A percentile compares a stretch with the other conserved stretches of the same genome.
phyloP scores from a whole-genome alignment of 2,797 vertebrate genomes.

The Cyprinodon diabolis region DNA sequence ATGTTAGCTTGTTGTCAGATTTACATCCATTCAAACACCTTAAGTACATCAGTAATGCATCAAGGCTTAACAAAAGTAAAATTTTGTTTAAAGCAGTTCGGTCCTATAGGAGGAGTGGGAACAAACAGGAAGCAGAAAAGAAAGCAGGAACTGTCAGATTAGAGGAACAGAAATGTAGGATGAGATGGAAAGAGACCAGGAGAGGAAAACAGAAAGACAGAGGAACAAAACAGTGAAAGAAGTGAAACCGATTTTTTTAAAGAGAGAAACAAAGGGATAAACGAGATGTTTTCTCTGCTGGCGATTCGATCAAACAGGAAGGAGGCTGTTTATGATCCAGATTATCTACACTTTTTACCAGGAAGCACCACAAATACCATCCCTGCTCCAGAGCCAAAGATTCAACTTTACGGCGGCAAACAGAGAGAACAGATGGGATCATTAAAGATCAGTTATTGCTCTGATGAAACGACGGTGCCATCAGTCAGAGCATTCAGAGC shows the following conservation, averaged over 20 bases:
- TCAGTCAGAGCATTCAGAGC: neutral
- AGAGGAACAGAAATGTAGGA: neutral
- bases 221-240: too few species aligned
- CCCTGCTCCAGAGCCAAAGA: neutral
- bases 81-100: neutral
- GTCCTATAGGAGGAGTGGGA: neutral
- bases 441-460: constrained; percentile 2
- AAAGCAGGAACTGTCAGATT: neutral
- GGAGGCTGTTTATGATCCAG: constrained; percentile 25
- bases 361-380: neutral
- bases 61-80: neutral
- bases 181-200: neutral
- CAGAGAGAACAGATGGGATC: neutral
- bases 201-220: neutral
- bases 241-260: neutral
- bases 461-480: neutral
- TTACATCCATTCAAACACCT: neutral
- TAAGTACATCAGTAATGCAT: neutral
- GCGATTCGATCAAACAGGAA: constrained; percentile 31
- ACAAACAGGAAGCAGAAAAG: neutral
- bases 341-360: constrained; percentile 24
- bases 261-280: neutral
- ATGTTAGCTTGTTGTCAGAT: neutral
- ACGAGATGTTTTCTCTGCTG: neutral
- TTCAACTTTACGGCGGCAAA: neutral